Base-by-base conservation (phyloP, 2,797 vertebrate genomes). In the Chaenodraco wilsoni region DNA sequence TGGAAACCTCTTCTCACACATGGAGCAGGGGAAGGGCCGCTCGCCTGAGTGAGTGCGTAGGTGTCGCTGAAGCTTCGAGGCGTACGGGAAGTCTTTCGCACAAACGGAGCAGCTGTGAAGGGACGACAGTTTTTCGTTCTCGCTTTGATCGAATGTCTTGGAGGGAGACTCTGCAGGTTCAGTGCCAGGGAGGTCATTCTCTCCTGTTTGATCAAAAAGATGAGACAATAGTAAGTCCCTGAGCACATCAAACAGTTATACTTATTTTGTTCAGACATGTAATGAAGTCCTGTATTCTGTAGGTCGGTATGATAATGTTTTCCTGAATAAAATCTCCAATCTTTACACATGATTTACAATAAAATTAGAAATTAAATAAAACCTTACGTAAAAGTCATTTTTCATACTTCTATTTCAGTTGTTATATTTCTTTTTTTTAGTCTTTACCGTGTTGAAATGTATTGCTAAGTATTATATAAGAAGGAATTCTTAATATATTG, bases 1-100 rank as follows among this genome's bases (percentile, higher is more conserved):
- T 0, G 92, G 91, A 48, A 94, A 94, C 21, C 91, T 83, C 79
- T 93, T 94, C 65, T 91, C 89, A n/a, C 93, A 94, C 88, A 91
- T 84, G 11, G 90, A 85, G 81, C 93, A 94, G 5, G 91, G 90
- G 78, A 92, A 94, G 13, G 93, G 93, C 55, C 90, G 84, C 84
- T 94, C 93, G 41, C 93, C 93, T 0, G 93, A 93, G 82, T 94
- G 93, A 3, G 92, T 93, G 4, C 93, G 90, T 31, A 93, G 79
- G 81, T 94, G 92, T 21, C 92, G 88, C 74, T 94, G 92, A 6
- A 93, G 90, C 55, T 94, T 93, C 11, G 92, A 93, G 52, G 91
- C 91, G 3, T 92, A 93, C 0, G 89, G 92, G 70, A 94, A 94
- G 79, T 91, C 91, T 84, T 92, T 93, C 0, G 91, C 91, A 9